Conservation (phyloP, 2,888 invertebrate genomes). For the Frankliniella fusca region DNA sequence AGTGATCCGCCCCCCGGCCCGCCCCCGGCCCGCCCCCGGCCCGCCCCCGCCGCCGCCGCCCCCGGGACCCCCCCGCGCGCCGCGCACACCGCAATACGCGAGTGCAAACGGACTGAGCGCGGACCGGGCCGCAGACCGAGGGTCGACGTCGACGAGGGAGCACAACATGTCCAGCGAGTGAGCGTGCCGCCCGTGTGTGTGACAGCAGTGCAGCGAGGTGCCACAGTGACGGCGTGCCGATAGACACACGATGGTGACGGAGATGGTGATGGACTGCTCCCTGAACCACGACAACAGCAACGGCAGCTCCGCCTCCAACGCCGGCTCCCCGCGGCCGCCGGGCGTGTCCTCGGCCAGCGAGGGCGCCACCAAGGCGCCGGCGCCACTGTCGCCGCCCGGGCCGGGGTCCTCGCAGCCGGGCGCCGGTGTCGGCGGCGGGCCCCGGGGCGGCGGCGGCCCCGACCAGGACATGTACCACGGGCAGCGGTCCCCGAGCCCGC, state of each 20-base stretch:
- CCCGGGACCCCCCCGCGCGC: neutral
- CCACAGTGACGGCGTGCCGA: conserved; percentile 30
- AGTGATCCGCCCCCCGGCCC: neutral
- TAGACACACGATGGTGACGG: neutral
- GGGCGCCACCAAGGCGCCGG: conserved; percentile 53
- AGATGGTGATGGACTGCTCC: conserved; percentile 20
- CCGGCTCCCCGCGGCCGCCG: conserved; percentile 50
- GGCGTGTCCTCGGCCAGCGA: conserved; percentile 51
- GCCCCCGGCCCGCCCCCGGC: neutral
- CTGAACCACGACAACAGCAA: conserved; percentile 44
- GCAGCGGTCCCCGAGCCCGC: conserved; percentile 44
- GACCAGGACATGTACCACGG: conserved; percentile 43
- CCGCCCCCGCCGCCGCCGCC: neutral
- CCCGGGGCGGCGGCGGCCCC: no score
- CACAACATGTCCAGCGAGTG: conserved; percentile 37
- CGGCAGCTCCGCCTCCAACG: conserved; percentile 50
- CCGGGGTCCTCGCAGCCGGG: conserved; percentile 27
- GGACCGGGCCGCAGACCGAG: neutral
- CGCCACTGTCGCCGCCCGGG: conserved; percentile 41
- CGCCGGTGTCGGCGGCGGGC: conserved; percentile 47
- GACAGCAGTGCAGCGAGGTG: neutral
- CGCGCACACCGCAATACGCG: conserved; percentile 34
- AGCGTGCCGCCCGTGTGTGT: neutral
- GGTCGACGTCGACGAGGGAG: neutral
- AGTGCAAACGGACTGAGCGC: neutral